Percentiles rank a stretch among this genome's conserved stretches.
phyloP scores from a whole-genome alignment of 2,888 invertebrate genomes.

The Bimastos eiseni region DNA sequence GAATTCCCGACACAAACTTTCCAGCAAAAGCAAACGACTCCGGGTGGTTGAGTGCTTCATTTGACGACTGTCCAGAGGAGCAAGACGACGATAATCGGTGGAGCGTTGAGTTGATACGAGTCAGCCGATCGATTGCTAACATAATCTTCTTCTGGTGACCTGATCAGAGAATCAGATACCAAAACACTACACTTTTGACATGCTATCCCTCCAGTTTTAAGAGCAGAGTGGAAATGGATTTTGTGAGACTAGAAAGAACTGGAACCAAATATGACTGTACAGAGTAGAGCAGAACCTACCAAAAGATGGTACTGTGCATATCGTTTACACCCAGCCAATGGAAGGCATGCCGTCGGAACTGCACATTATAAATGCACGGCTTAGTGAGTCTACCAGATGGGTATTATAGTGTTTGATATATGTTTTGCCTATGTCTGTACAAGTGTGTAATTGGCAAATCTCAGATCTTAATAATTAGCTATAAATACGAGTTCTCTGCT shows the following conservation, averaged over 20 bases:
- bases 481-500: too few relatives aligned
- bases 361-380: too few relatives aligned
- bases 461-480: too few relatives aligned
- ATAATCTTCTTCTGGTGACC: constrained; percentile 98
- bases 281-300: not conserved
- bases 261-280: not conserved
- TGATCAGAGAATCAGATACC: constrained; percentile 34
- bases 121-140: constrained; percentile 92
- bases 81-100: constrained; percentile 49
- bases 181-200: not conserved
- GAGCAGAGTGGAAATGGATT: not conserved
- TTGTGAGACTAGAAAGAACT: not conserved
- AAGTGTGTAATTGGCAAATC: too few relatives aligned
- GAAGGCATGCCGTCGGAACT: too few relatives aligned
- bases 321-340: too few relatives aligned
- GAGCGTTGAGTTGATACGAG: constrained; percentile 69
- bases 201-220: not conserved
- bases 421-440: too few relatives aligned
- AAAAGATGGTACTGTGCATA: not conserved
- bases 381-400: too few relatives aligned
- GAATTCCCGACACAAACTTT: not conserved
- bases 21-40: not conserved
- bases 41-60: not conserved
- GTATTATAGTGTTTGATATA: too few relatives aligned
- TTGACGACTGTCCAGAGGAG: not conserved